phyloP scores from a whole-genome alignment of 2,888 invertebrate genomes.

The Apoderus coryli region DNA sequence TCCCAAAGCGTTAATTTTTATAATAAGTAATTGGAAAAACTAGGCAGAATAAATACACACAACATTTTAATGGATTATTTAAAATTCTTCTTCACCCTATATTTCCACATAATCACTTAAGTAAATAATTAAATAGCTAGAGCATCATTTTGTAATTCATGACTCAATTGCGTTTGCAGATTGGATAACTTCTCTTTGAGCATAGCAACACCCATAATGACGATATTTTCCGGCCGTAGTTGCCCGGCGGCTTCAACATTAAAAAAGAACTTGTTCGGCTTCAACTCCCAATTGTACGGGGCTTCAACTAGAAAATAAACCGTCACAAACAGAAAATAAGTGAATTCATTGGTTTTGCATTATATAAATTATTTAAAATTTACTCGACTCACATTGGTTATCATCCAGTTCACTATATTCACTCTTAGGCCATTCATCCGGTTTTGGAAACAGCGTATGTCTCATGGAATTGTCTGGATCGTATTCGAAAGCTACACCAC shows the following conservation, averaged over 20 bases:
- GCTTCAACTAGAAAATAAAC: conserved; percentile 54
- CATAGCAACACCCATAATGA: conserved; percentile 84
- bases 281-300: conserved; percentile 84
- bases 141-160: conserved; percentile 75
- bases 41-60: no score
- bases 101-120: no score
- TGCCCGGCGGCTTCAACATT: conserved; percentile 95
- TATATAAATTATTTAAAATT: conserved; percentile 1
- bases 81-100: no score
- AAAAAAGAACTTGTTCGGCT: conserved; percentile 93
- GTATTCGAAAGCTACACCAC: conserved; percentile 97
- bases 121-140: conserved; percentile 47
- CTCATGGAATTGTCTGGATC: conserved; percentile 97
- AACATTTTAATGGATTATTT: no score
- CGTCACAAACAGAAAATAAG: conserved; percentile 1
- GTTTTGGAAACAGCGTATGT: conserved; percentile 90
- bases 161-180: conserved; percentile 81
- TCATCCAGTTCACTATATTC: conserved; percentile 91
- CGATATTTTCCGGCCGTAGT: conserved; percentile 90
- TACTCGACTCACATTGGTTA: conserved; percentile 54
- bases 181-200: conserved; percentile 92
- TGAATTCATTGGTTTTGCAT: background rate
- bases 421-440: conserved; percentile 98
- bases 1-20: no score
- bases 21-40: no score